Percentiles rank a stretch among this genome's conserved stretches.
These are phyloP conservation scores for Drosophila bocki DNA, from an alignment of 1,140 invertebrate genomes.

Conservation along the genomic window DNA sequence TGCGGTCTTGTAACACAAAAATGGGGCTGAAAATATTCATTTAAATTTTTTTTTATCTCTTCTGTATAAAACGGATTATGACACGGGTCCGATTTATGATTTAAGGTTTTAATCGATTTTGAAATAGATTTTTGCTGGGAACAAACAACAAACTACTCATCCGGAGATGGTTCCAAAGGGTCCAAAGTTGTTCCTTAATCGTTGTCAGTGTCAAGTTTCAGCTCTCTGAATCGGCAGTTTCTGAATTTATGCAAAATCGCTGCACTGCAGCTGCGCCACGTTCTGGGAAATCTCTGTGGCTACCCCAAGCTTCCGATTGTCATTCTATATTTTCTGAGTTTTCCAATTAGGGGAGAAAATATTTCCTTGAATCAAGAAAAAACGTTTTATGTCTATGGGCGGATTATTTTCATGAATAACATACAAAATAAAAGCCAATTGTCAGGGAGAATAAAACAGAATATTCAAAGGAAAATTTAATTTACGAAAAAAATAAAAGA, in stretches of 20 bases:
- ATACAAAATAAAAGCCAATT: not conserved
- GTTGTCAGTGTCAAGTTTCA: conserved; percentile 11
- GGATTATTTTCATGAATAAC: not conserved
- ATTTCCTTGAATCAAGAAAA: not conserved
- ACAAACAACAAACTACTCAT: not conserved
- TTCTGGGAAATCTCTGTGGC: conserved; percentile 8
- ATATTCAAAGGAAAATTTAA: not conserved
- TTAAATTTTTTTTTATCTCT: conserved; percentile 3
- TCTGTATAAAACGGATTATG: conserved; percentile 1
- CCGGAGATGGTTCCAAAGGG: not conserved
- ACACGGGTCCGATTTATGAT: conserved; percentile 8
- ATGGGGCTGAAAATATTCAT: conserved; percentile 5
- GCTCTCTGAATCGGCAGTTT: conserved; percentile 10
- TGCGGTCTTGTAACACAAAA: conserved; percentile 6
- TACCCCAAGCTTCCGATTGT: conserved; percentile 4
- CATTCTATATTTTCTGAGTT: conserved; percentile 4
- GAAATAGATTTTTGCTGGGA: not conserved
- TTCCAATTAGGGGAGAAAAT: conserved; percentile 12
- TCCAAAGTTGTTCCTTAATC: conserved; percentile 15
- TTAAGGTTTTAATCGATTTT: not conserved
- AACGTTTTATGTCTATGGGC: conserved; percentile 1
- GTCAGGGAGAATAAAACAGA: not conserved
- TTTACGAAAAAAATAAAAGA: not conserved
- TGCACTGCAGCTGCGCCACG: conserved; percentile 13
- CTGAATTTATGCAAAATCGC: conserved; percentile 13